phyloP scores from a whole-genome alignment of 2,113 vertebrate genomes.

The Perca schrenkii region DNA sequence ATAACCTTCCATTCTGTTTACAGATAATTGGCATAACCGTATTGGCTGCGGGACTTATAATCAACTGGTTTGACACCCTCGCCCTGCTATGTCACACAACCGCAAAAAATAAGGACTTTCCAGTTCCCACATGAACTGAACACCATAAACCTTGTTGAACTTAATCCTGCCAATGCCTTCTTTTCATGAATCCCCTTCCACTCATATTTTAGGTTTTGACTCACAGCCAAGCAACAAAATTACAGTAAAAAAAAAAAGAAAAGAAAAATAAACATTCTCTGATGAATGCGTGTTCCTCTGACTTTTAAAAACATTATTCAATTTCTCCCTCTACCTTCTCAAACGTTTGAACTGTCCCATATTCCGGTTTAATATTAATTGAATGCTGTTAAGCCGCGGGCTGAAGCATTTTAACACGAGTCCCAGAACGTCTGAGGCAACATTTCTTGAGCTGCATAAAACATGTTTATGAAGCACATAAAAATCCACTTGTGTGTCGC shows the following conservation, averaged over 20 bases:
- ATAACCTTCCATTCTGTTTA: slow-evolving; percentile 32
- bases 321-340: neutral
- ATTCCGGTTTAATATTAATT: slow-evolving; percentile 56
- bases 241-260: neutral
- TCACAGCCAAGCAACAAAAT: neutral
- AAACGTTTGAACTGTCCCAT: slow-evolving; percentile 36
- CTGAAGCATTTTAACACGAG: slow-evolving; percentile 43
- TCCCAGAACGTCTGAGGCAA: slow-evolving; percentile 37
- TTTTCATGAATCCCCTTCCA: slow-evolving; percentile 6
- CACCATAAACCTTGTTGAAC: neutral
- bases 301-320: slow-evolving; percentile 4
- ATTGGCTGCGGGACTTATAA: slow-evolving; percentile 27
- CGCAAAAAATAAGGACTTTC: slow-evolving; percentile 2
- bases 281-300: neutral
- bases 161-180: slow-evolving; percentile 18
- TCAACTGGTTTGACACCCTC: slow-evolving; percentile 39
- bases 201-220: slow-evolving; percentile 13
- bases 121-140: slow-evolving; percentile 21
- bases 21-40: slow-evolving; percentile 6
- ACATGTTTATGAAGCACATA: slow-evolving; percentile 66
- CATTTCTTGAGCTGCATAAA: slow-evolving; percentile 32
- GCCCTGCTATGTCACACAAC: slow-evolving; percentile 3
- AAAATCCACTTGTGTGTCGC: slow-evolving; percentile 65
- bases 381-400: slow-evolving; percentile 14
- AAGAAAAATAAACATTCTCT: neutral